Evolutionary conservation across 2,113 vertebrate species (phyloP), one percentile per base, ranked within the genome.

Genomic region (Phasianus colchicus): DNA sequence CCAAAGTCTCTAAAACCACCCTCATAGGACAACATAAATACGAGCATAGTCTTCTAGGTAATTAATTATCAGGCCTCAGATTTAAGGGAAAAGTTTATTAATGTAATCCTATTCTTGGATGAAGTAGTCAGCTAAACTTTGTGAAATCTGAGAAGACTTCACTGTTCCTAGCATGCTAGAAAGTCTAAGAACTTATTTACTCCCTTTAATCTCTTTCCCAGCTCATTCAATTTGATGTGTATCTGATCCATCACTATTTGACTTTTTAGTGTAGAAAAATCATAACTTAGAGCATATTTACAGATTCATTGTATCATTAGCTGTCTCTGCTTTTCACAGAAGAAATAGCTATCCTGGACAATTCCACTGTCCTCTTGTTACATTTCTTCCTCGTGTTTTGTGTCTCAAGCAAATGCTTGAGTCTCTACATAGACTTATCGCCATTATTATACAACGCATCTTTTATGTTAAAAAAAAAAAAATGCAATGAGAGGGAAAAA

Each of bases 321-420:
- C 8, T 0, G 7, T 58, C 27, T 91, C 15, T 70, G 30, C 58
- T 89, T 93, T 64, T 83, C 60, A 22, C 7, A 83, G 87, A 92
- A 82, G 74, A 92, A 94, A 89, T 55, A 86, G 79, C 94, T 94
- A 70, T 89, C 42, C 93, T 95, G 84, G 77, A 67, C 58, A 61
- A 6, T 88, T 80, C n/a, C 65, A 77, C 43, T 76, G 52, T 22
- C 24, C 36, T 85, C n/a, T 90, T 69, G 64, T 60, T 66, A 86
- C 71, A 95, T 10, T 93, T 88, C 54, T 84, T n/a, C 64, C 81
- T 92, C 92, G 64, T 88, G 25, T 73, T 90, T 77, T 64, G 38
- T 50, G 40, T 92, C 71, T 47, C 76, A 69, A 73, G 63, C 83
- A 83, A 83, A 83, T 52, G 77, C 67, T 75, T 29, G 73, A 93